Evolutionary conservation across 2,113 vertebrate genomes (phyloP).

Genomic region (Hirundichthys speculiger): DNA sequence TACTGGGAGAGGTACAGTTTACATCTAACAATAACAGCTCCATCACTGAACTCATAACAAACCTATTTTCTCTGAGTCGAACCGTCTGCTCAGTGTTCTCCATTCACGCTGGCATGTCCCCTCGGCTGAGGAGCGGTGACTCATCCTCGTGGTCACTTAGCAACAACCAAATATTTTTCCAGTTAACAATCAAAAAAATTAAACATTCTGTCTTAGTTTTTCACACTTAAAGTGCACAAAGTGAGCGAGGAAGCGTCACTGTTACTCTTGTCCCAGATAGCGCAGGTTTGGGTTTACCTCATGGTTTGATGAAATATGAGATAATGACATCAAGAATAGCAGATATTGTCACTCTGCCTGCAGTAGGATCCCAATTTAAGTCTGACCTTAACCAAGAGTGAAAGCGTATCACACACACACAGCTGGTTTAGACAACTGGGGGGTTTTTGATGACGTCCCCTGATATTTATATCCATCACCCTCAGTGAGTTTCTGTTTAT

Average conservation of each 20-base stretch:
- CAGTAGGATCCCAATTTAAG: constrained; percentile 52
- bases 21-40: constrained; percentile 69
- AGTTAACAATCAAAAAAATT: constrained; percentile 45
- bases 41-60: constrained; percentile 72
- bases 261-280: background rate
- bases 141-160: constrained; percentile 76
- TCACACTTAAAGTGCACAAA: constrained; percentile 6
- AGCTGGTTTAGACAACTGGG: constrained; percentile 51
- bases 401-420: constrained; percentile 56
- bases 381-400: constrained; percentile 62
- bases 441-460: constrained; percentile 55
- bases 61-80: constrained; percentile 56
- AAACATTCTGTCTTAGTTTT: constrained; percentile 36
- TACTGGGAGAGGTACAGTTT: constrained; percentile 57
- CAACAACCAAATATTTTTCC: constrained; percentile 81
- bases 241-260: constrained; percentile 6
- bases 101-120: constrained; percentile 69
- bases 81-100: constrained; percentile 72
- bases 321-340: constrained; percentile 56
- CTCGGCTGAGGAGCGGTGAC: constrained; percentile 60
- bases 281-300: constrained; percentile 23
- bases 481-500: constrained; percentile 42
- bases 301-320: constrained; percentile 51
- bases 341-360: constrained; percentile 62
- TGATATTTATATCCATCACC: constrained; percentile 62